Conservation (phyloP, 2,113 vertebrate genomes). For the Pseudolaguvia tuberculata region DNA sequence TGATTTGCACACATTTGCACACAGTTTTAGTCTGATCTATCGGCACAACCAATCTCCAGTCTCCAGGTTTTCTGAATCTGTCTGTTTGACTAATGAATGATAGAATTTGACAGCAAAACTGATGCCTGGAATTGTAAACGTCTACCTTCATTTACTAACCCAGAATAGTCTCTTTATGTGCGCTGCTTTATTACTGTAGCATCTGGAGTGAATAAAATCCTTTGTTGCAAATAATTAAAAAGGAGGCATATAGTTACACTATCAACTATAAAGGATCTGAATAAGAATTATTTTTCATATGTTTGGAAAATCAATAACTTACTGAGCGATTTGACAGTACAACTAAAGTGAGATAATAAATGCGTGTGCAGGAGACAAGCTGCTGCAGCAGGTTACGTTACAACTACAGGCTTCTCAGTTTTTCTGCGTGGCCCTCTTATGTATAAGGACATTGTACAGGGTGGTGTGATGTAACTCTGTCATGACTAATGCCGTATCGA, state of each 20-base stretch:
- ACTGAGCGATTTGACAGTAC: background rate
- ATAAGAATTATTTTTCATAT: background rate
- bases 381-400: background rate
- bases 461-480: no score
- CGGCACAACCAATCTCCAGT: background rate
- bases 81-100: constrained; percentile 18
- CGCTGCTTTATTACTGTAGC: background rate
- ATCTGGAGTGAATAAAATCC: background rate
- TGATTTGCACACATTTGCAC: background rate
- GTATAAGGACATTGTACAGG: no score
- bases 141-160: background rate
- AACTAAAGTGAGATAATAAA: constrained; percentile 10
- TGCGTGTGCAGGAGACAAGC: background rate
- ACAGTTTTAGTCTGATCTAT: background rate
- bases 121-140: background rate
- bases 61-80: no score
- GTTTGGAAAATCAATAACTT: background rate
- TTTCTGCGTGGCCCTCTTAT: background rate
- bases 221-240: constrained; percentile 1
- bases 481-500: no score
- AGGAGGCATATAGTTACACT: background rate
- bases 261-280: background rate
- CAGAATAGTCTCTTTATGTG: background rate
- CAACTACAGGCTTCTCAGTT: background rate
- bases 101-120: background rate